A percentile compares a stretch with the other conserved stretches of the same genome.
phyloP scores from a whole-genome alignment of 2,113 vertebrate genomes.

The Lagopus leucura region DNA sequence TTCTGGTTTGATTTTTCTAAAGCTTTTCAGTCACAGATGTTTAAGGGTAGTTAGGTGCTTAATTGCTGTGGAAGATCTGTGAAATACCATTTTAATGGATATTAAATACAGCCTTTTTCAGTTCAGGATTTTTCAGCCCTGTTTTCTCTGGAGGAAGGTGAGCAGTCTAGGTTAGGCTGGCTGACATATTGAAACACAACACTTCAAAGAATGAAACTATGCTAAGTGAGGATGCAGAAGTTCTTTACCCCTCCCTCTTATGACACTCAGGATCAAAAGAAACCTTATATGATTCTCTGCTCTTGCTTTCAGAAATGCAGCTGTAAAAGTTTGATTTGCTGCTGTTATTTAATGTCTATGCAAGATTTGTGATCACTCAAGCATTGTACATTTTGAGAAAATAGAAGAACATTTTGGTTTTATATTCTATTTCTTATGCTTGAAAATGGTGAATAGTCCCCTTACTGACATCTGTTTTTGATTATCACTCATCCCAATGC shows the following conservation, averaged over 20 bases:
- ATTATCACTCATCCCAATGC: constrained; percentile 34
- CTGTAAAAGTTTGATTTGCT: background rate
- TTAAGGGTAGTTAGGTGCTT: background rate
- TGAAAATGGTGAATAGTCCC: background rate
- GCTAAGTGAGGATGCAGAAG: background rate
- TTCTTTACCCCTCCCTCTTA: background rate
- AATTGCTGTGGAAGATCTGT: constrained; percentile 5
- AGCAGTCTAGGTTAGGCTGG: background rate
- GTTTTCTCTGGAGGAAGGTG: background rate
- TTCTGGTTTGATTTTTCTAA: background rate
- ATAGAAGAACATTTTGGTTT: constrained; percentile 20
- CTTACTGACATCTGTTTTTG: constrained; percentile 35
- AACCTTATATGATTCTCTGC: background rate
- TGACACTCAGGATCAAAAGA: background rate
- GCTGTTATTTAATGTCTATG: background rate
- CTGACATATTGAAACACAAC: background rate
- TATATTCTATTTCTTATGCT: background rate
- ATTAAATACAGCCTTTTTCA: background rate
- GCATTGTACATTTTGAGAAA: background rate
- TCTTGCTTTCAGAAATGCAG: constrained; percentile 1
- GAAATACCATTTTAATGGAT: background rate
- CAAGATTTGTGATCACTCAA: constrained; percentile 3
- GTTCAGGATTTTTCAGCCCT: background rate
- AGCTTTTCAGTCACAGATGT: background rate
- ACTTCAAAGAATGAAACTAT: background rate